phyloP scores from a whole-genome alignment of 2,797 vertebrate species.

The Hippocampus kuda region DNA sequence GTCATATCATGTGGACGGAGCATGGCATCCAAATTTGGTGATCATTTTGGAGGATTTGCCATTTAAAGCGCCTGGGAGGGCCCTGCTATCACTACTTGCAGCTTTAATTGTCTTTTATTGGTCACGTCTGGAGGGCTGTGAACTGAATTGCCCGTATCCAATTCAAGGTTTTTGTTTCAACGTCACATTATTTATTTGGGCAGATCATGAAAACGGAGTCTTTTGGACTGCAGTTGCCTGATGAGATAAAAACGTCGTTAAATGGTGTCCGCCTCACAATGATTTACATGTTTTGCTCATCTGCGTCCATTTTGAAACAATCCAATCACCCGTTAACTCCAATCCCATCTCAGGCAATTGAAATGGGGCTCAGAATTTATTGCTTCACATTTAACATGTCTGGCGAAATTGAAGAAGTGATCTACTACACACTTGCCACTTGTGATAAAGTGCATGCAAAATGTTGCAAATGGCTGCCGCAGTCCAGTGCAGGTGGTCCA shows the following conservation, averaged over 20 bases:
- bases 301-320: not conserved
- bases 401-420: not conserved
- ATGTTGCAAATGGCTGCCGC: not conserved
- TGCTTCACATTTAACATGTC: not conserved
- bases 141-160: not conserved
- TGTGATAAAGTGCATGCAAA: not conserved
- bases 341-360: not conserved
- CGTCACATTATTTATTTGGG: not conserved
- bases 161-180: not conserved
- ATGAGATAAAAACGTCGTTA: not conserved
- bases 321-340: not conserved
- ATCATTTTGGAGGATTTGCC: no score
- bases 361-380: not conserved
- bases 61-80: no score
- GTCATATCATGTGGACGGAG: no score
- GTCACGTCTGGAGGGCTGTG: not conserved
- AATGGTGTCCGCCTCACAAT: not conserved
- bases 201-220: not conserved
- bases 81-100: not conserved
- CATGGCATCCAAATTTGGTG: no score
- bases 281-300: not conserved
- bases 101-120: not conserved
- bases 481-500: not conserved
- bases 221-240: not conserved
- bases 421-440: not conserved